phyloP scores from a whole-genome alignment of 2,113 vertebrate genomes.

The Empidonax alnorum region DNA sequence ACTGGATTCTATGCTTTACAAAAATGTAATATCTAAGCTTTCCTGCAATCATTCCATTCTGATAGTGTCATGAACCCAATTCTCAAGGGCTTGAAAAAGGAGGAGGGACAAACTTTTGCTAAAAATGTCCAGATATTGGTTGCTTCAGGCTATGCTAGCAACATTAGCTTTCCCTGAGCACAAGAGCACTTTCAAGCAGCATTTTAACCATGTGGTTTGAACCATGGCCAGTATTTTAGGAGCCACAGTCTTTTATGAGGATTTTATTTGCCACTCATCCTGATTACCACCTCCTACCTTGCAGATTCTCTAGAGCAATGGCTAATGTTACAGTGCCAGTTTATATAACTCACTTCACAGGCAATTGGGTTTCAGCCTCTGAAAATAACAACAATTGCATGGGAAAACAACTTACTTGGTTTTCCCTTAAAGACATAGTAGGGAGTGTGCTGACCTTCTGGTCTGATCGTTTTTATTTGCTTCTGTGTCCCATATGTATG shows the following conservation, averaged over 20 bases:
- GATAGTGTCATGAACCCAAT: not conserved
- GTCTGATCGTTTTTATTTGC: not conserved
- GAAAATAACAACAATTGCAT: not conserved
- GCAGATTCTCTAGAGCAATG: not conserved
- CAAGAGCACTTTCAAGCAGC: not conserved
- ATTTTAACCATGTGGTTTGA: not conserved
- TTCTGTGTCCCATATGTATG: not conserved
- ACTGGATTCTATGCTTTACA: not conserved
- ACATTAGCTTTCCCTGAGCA: not conserved
- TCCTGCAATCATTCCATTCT: not conserved
- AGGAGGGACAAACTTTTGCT: not conserved
- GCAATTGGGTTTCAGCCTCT: not conserved
- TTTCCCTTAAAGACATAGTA: not conserved
- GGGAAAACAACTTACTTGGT: not conserved
- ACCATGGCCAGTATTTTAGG: not conserved
- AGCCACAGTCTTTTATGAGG: not conserved
- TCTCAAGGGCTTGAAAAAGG: not conserved
- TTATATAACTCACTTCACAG: not conserved
- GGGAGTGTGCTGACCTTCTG: not conserved
- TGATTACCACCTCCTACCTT: not conserved
- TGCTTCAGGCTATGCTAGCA: not conserved
- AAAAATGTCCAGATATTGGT: not conserved
- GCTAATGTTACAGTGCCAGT: not conserved
- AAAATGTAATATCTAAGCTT: not conserved
- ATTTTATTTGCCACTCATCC: not conserved